Evolutionary conservation across 1,140 invertebrate genomes (phyloP).

Genomic region (Gyrodactylus salaris): DNA sequence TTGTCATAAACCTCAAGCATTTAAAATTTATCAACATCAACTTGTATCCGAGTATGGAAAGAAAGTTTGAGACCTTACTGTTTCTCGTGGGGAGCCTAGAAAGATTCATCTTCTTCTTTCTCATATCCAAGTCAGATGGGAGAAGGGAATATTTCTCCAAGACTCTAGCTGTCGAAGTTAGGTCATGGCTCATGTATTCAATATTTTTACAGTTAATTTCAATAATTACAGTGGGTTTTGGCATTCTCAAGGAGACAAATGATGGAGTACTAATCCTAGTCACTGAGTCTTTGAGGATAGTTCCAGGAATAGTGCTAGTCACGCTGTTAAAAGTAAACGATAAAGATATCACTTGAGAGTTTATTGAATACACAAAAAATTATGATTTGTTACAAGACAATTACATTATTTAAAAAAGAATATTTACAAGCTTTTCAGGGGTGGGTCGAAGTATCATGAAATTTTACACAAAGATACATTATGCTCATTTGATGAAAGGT

Average conservation of each 20-base stretch:
- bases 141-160: background rate
- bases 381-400: no score
- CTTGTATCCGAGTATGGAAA: background rate
- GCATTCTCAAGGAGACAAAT: background rate
- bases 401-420: background rate
- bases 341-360: no score
- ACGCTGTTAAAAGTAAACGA: background rate
- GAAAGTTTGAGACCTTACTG: background rate
- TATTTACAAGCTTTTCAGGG: background rate
- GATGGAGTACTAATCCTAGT: background rate
- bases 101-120: background rate
- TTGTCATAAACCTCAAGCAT: background rate
- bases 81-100: background rate
- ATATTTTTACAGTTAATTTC: background rate
- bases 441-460: background rate
- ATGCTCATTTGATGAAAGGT: background rate
- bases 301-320: background rate
- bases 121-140: background rate
- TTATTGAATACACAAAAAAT: no score
- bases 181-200: background rate
- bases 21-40: background rate
- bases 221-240: background rate
- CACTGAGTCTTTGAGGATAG: background rate
- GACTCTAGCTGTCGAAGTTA: background rate
- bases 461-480: background rate